Conservation (phyloP, 1,140 invertebrate genomes). For the Drosophila sucinea region DNA sequence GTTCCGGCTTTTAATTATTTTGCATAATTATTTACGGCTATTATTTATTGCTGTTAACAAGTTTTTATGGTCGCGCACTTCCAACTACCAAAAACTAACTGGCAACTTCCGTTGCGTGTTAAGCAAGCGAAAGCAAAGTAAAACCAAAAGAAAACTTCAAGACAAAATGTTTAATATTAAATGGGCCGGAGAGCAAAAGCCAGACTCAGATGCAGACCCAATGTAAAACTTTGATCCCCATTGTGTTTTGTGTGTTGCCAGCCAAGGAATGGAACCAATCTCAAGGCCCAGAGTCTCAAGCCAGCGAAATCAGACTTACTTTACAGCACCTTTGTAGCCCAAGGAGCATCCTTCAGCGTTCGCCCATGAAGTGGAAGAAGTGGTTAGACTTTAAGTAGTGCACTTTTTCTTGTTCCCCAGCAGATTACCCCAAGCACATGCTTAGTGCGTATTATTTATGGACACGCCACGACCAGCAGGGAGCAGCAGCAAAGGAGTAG, state of each 20-base stretch:
- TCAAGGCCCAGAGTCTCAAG: too few species aligned
- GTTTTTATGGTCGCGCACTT: constrained; percentile 33
- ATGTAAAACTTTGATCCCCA: constrained; percentile 51
- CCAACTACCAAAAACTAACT: constrained; percentile 1
- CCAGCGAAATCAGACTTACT: constrained; percentile 8
- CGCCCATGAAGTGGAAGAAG: constrained; percentile 24
- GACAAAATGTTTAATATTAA: constrained; percentile 62
- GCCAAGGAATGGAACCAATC: not conserved
- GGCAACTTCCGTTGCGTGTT: constrained; percentile 2
- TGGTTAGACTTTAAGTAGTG: not conserved
- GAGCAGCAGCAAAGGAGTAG: not conserved
- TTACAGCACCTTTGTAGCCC: constrained; percentile 6
- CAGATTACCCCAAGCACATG: constrained; percentile 44
- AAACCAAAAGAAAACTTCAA: constrained; percentile 7
- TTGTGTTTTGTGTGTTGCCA: constrained; percentile 35
- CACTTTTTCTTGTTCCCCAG: constrained; percentile 26
- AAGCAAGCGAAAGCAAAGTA: not conserved
- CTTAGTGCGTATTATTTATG: constrained; percentile 57
- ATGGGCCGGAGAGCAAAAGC: constrained; percentile 23
- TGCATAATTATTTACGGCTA: constrained; percentile 67
- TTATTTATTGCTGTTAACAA: constrained; percentile 54
- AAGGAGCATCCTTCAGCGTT: not conserved
- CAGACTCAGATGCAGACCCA: not conserved
- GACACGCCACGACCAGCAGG: constrained; percentile 29
- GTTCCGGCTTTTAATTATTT: constrained; percentile 49